Evolutionary conservation across 2,113 vertebrate species (phyloP), one percentile per base, ranked within the genome.

Genomic region (Alethe castanea): DNA sequence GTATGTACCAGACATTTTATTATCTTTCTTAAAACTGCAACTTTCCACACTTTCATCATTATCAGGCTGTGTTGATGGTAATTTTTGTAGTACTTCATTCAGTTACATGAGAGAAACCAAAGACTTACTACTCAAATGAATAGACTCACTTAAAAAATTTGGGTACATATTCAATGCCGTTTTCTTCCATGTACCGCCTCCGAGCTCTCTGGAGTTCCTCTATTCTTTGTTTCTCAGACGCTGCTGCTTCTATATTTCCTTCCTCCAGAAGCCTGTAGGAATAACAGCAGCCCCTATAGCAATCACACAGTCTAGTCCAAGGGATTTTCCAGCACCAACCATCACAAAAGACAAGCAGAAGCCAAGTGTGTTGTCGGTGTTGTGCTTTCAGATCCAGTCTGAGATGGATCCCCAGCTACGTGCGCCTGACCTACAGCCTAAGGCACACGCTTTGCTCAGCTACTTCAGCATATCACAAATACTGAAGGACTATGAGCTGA

Each of bases 141-240:
- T 0, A 73, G 53, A 97, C 98, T 98, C 96, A 99, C 99, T 98
- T 99, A 98, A 99, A 99, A 98, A 99, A 99, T 96, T 98, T 98
- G 66, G 99, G 98, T 98, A 98, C 98, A 36, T 99, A 98, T 97
- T 98, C 98, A 92, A 99, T 97, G 97, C 99, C 97, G 40, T 98
- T 99, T 96, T 99, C 99, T 45, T 99, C 99, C 96, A 99, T 98
- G 97, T 98, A 99, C 69, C 99, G 98, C 95, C 99, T 98, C 80
- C 98, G 98, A 86, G 95, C 94, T 92, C 99, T 98, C 97, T 99
- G 99, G 47, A 99, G 98, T 86, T 99, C 99, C 88, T 99, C 99
- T 65, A 99, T 99, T 80, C 99, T 98, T 97, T 99, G 99, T 81
- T 99, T 99, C 81, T 99, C 99, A 60, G 98, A 95, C 12, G 98